Evolutionary conservation across 2,888 invertebrate species (phyloP).

Genomic region (Tipula unca): DNA sequence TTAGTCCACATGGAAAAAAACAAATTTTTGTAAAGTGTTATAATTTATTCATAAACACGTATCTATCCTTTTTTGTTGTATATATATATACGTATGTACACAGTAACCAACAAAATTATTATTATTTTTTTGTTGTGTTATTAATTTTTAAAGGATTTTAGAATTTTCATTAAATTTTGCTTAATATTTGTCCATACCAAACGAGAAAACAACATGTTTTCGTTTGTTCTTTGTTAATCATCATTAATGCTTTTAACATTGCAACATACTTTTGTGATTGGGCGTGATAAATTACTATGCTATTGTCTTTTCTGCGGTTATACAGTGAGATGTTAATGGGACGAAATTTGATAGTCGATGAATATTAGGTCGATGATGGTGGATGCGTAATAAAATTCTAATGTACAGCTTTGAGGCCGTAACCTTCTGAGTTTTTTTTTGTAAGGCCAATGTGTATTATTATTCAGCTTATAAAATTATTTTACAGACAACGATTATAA

Average conservation of each 20-base stretch:
- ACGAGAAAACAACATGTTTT: neutral
- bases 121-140: neutral
- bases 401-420: no score
- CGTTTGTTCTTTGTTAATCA: neutral
- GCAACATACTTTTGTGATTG: neutral
- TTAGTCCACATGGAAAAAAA: neutral
- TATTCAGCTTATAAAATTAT: no score
- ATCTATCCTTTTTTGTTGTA: neutral
- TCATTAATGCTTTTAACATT: neutral
- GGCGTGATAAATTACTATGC: neutral
- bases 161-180: neutral
- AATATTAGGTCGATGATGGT: no score
- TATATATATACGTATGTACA: no score
- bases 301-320: neutral
- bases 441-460: no score
- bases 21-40: neutral
- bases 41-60: neutral
- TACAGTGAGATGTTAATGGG: no score
- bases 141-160: neutral
- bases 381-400: no score
- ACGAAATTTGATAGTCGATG: no score
- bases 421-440: no score
- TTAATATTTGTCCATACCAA: neutral
- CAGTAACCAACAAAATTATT: neutral
- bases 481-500: no score